Conservation (phyloP, 1,140 invertebrate genomes). For the Micrasema longulum region DNA sequence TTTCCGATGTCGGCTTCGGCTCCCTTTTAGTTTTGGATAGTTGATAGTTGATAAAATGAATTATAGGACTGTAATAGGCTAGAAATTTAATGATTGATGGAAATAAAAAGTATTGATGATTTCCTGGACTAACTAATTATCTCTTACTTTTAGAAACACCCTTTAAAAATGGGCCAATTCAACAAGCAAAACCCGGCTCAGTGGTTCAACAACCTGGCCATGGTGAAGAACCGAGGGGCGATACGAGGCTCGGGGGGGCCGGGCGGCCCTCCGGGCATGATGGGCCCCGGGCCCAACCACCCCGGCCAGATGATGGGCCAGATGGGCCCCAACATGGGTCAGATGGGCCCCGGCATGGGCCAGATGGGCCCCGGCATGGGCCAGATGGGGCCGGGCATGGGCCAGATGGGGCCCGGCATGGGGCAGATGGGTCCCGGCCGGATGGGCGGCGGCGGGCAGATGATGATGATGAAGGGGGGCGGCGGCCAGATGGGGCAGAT, state of each 20-base stretch:
- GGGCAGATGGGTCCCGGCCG: slow-evolving; percentile 64
- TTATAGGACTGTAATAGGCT: too few species aligned
- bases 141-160: slow-evolving; percentile 78
- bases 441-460: slow-evolving; percentile 56
- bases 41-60: too few species aligned
- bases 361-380: slow-evolving; percentile 67
- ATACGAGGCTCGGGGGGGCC: slow-evolving; percentile 63
- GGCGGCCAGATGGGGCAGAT: slow-evolving; percentile 63
- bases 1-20: too few species aligned
- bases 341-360: slow-evolving; percentile 66
- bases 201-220: slow-evolving; percentile 83
- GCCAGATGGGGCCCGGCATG: slow-evolving; percentile 61
- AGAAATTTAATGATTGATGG: too few species aligned
- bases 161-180: slow-evolving; percentile 88
- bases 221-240: slow-evolving; percentile 78
- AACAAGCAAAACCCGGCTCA: slow-evolving; percentile 84
- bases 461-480: slow-evolving; percentile 68
- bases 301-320: slow-evolving; percentile 58
- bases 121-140: too few species aligned
- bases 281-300: slow-evolving; percentile 43
- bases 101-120: too few species aligned
- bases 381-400: slow-evolving; percentile 54
- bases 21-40: too few species aligned
- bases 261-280: slow-evolving; percentile 44
- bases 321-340: slow-evolving; percentile 63